Base-by-base conservation (phyloP, 2,113 vertebrate genomes). In the Cryptotis parvus region DNA sequence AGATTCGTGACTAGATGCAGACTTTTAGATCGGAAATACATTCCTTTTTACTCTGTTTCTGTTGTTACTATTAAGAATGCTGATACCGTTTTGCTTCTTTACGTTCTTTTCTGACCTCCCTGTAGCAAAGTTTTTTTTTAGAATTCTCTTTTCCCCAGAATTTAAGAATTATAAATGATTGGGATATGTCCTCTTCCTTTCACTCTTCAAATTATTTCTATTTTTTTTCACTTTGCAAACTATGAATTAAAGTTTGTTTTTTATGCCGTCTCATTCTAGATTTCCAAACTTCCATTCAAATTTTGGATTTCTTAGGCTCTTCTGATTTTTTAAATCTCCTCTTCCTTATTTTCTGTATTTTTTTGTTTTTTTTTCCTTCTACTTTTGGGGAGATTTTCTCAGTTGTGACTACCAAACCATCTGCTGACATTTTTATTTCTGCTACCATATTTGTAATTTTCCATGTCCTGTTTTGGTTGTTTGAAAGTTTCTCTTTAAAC, bases 361-460 rank as follows among this genome's bases (percentile, higher is more conserved):
- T 58, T 58, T 85, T 90, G 94, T 74, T 61, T 4, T 70, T 82
- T 84, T 75, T 94, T 79, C 93, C 63, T 89, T 94, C 78, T 93
- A 66, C 75, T 86, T 96, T 86, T 35, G 33, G 61, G 75, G 70
- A 95, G 61, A 55, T 72, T 88, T 91, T 85, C 58, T 95, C 78
- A 93, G 58, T 43, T 90, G 93, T 94, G 86, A 58, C 76, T 85
- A 72, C 65, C 88, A 92, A 41, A 33, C 72, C 79, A 89, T 90
- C 84, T 92, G 86, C 76, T 93, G 91, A 82, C 66, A 79, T 92
- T 91, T 95, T 90, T 82, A 70, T 63, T 82, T 90, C 49, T 86
- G 58, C 27, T 79, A 33, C 76, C 90, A 43, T 72, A 78, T n/a
- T 94, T 94, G 90, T 91, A 76, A 89, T 75, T 89, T 84, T 55